These are phyloP conservation scores for Leptonema lineaticorne DNA, from an alignment of 1,140 invertebrate genomes.

Conservation along the genomic window DNA sequence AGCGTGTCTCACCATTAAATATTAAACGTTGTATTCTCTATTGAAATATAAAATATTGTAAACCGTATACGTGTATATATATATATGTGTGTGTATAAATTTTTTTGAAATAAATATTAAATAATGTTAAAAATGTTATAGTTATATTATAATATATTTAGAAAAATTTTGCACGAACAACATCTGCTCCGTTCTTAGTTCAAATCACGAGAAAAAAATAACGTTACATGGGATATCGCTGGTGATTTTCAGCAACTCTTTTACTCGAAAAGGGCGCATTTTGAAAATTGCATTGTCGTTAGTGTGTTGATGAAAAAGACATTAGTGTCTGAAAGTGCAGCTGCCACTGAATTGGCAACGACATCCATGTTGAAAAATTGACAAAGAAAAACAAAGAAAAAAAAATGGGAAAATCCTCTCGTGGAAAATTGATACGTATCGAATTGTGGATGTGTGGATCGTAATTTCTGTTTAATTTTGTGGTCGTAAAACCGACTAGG, in stretches of 20 bases:
- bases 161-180: neutral
- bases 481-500: too few relatives aligned
- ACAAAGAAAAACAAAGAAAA: neutral
- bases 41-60: neutral
- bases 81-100: neutral
- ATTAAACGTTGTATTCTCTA: neutral
- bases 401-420: neutral
- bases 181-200: neutral
- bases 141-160: neutral
- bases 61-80: neutral
- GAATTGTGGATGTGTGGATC: too few relatives aligned
- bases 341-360: slow-evolving; percentile 20
- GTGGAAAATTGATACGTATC: slow-evolving; percentile 12
- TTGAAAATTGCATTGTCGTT: slow-evolving; percentile 37
- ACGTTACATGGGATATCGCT: too few relatives aligned
- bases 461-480: too few relatives aligned
- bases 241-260: too few relatives aligned
- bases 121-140: neutral
- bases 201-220: too few relatives aligned
- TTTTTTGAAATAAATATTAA: neutral
- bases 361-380: neutral
- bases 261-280: neutral
- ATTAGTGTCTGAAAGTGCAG: slow-evolving; percentile 26
- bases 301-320: slow-evolving; percentile 35
- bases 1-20: neutral